Evolutionary conservation across 2,797 vertebrate species (phyloP).

Genomic region (Brachyalestes nurse): DNA sequence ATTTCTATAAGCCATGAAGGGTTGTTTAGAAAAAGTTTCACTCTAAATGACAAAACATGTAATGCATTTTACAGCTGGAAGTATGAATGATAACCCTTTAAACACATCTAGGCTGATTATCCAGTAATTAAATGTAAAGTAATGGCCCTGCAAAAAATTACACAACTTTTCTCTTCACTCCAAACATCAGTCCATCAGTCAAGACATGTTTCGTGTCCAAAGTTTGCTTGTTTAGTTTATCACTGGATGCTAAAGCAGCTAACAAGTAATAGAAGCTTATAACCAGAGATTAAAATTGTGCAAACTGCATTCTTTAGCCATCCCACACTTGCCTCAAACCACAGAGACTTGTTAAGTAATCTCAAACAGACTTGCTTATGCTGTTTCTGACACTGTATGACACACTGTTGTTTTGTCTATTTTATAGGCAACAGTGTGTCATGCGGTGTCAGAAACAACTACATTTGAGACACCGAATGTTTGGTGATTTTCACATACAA

Average conservation of each 20-base stretch:
- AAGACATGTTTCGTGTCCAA: neutral
- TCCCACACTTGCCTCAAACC: neutral
- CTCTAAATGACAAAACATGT: slow-evolving; percentile 3
- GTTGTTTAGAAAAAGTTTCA: no score
- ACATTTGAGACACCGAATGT: neutral
- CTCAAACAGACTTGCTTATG: neutral
- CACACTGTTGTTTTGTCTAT: neutral
- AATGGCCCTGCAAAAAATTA: neutral
- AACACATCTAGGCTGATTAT: no score
- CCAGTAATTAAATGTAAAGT: neutral
- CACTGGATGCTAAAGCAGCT: neutral
- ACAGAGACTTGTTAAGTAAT: neutral
- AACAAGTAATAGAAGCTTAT: neutral
- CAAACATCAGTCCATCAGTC: neutral
- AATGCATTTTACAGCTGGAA: neutral
- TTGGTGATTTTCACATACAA: neutral
- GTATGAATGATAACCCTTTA: neutral
- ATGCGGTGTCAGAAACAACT: neutral
- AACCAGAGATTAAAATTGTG: neutral
- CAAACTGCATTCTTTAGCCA: neutral
- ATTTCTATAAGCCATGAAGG: neutral
- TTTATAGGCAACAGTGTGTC: neutral
- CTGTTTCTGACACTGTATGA: no score
- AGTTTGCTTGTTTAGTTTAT: neutral
- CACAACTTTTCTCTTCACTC: neutral